These are phyloP conservation scores for Psittacus erithacus DNA, from an alignment of 2,113 vertebrate species.

Conservation along the genomic window DNA sequence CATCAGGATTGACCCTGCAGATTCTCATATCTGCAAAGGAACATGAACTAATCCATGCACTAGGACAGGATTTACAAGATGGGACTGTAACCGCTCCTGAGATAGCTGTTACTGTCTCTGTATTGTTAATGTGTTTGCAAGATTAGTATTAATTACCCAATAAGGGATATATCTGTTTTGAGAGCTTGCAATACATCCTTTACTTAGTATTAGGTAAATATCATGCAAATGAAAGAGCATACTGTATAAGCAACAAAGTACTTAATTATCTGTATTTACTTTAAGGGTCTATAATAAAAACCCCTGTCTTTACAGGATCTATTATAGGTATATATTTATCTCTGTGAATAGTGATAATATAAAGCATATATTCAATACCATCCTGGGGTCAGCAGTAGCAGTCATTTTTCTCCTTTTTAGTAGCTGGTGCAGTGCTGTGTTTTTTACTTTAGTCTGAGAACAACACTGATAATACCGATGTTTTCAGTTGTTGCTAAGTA, in stretches of 20 bases:
- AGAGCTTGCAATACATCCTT: conserved; percentile 23
- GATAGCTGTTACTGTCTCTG: conserved; percentile 51
- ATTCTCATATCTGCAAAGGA: conserved; percentile 26
- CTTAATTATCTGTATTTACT: conserved; percentile 10
- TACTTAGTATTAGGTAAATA: conserved; percentile 43
- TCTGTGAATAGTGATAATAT: background rate
- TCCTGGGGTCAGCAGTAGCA: background rate
- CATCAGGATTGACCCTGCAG: background rate
- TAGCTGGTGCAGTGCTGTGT: background rate
- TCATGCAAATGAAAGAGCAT: conserved; percentile 16
- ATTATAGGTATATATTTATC: background rate
- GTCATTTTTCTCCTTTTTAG: background rate
- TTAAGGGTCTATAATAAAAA: background rate
- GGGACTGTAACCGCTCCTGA: conserved; percentile 58
- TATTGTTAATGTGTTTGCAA: conserved; percentile 61
- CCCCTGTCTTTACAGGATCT: background rate
- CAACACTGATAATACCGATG: background rate
- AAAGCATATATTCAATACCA: background rate
- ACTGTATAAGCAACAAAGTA: background rate
- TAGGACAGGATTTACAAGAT: conserved; percentile 58
- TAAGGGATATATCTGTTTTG: conserved; percentile 43
- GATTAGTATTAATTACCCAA: conserved; percentile 65
- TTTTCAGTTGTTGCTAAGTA: background rate
- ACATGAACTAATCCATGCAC: conserved; percentile 29
- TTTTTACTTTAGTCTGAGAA: background rate